Evolutionary conservation across 1,140 invertebrate genomes (phyloP).

Genomic region (Cherax quadricarinatus): DNA sequence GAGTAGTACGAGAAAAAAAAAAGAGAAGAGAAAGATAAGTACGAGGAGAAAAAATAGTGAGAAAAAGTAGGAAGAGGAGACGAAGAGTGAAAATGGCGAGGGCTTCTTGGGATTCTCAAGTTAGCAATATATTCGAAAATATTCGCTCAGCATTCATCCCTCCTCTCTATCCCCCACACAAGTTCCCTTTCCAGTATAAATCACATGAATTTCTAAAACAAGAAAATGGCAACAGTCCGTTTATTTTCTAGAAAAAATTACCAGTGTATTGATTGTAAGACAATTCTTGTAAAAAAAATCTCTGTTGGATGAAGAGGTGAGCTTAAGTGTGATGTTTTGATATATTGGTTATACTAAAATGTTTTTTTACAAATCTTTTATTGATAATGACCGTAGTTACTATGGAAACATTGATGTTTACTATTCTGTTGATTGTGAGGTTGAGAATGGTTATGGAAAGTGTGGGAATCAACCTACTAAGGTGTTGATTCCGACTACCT

Average conservation of each 20-base stretch:
- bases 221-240: neutral
- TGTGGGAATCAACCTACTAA: neutral
- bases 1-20: no score
- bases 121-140: no score
- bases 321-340: neutral
- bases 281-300: neutral
- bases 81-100: no score
- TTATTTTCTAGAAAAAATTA: neutral
- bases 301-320: neutral
- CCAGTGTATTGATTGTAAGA: neutral
- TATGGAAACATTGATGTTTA: neutral
- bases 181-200: neutral
- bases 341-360: constrained; percentile 1
- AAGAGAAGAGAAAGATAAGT: no score
- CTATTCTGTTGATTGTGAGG: neutral
- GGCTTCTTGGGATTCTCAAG: no score
- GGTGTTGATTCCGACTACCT: constrained; percentile 14
- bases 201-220: neutral
- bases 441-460: neutral
- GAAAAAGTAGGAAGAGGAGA: no score
- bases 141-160: no score
- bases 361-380: neutral
- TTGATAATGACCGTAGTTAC: neutral
- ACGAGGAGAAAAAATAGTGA: no score
- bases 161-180: no score